Percentiles rank a stretch among this genome's conserved stretches.
Evolutionary conservation across 2,113 vertebrate genomes (phyloP).

Genomic region (Aegotheles bennettii): DNA sequence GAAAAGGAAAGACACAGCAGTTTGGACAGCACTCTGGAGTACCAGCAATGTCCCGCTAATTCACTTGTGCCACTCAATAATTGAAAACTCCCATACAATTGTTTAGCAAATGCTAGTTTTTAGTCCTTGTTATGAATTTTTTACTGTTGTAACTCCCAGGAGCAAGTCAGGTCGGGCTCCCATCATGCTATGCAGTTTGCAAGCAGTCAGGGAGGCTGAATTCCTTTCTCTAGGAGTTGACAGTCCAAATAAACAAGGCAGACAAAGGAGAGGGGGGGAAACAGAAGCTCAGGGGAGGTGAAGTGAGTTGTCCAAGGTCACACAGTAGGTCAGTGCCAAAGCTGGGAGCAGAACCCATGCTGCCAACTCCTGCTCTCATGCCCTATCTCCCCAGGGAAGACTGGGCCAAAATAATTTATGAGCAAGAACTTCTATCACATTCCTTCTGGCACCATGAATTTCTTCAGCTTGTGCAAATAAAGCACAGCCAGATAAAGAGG

Average conservation of each 20-base stretch:
- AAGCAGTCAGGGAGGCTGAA: slow-evolving; percentile 46
- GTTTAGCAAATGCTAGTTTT: slow-evolving; percentile 7
- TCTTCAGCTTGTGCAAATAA: slow-evolving; percentile 47
- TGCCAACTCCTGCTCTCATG: slow-evolving; percentile 37
- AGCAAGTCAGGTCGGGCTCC: background rate
- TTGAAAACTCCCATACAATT: background rate
- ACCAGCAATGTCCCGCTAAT: background rate
- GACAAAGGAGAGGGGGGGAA: slow-evolving; percentile 56
- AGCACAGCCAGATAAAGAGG: slow-evolving; percentile 31
- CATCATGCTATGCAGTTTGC: slow-evolving; percentile 3
- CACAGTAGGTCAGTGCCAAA: slow-evolving; percentile 50
- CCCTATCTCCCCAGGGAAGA: background rate
- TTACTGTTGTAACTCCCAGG: slow-evolving; percentile 34
- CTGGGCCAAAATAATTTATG: slow-evolving; percentile 36
- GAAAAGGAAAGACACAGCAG: background rate
- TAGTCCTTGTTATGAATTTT: background rate
- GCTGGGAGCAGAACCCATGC: slow-evolving; percentile 40
- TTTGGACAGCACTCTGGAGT: background rate
- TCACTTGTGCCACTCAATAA: slow-evolving; percentile 19
- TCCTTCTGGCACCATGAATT: background rate
- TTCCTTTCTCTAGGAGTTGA: slow-evolving; percentile 54
- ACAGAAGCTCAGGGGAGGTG: slow-evolving; percentile 62
- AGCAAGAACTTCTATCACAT: slow-evolving; percentile 46
- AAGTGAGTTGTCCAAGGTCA: slow-evolving; percentile 59
- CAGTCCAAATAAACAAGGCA: slow-evolving; percentile 64